Conservation (phyloP, 2,888 invertebrate species). For the Andrena bicolor region DNA sequence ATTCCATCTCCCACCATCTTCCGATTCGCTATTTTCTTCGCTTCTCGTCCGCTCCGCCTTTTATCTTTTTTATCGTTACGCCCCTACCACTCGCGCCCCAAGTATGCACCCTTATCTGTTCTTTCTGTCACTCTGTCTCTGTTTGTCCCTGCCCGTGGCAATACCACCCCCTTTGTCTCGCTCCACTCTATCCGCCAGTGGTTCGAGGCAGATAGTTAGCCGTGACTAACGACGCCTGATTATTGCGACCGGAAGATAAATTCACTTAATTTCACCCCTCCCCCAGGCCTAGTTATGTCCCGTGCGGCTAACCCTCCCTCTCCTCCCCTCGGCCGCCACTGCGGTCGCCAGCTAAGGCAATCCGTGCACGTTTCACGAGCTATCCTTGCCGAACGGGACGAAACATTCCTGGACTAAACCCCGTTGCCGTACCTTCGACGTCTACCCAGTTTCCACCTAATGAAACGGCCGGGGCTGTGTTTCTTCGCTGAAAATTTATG, state of each 20-base stretch:
- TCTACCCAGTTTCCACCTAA: slow-evolving; percentile 31
- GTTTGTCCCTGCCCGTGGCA: slow-evolving; percentile 19
- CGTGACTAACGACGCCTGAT: slow-evolving; percentile 76
- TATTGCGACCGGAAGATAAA: slow-evolving; percentile 77
- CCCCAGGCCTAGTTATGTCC: slow-evolving; percentile 57
- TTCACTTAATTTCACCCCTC: slow-evolving; percentile 73
- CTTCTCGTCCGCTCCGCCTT: neutral
- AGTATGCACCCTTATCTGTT: slow-evolving; percentile 26
- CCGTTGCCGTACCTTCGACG: slow-evolving; percentile 17
- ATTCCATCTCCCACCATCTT: slow-evolving; percentile 43
- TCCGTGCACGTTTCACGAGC: slow-evolving; percentile 26
- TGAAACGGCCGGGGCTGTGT: slow-evolving; percentile 26
- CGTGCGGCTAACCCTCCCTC: slow-evolving; percentile 14
- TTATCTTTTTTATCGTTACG: slow-evolving; percentile 3
- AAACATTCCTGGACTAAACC: neutral
- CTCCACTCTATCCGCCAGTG: slow-evolving; percentile 12
- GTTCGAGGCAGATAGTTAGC: slow-evolving; percentile 25
- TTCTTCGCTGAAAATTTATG: slow-evolving; percentile 18
- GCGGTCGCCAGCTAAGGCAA: slow-evolving; percentile 34
- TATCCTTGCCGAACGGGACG: neutral
- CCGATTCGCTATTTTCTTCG: slow-evolving; percentile 4
- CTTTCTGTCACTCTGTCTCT: slow-evolving; percentile 20
- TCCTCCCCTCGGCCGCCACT: neutral
- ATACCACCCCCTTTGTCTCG: slow-evolving; percentile 20
- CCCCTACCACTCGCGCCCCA: slow-evolving; percentile 6